Conservation (phyloP, 2,797 vertebrate genomes). For the Ispidina picta region DNA sequence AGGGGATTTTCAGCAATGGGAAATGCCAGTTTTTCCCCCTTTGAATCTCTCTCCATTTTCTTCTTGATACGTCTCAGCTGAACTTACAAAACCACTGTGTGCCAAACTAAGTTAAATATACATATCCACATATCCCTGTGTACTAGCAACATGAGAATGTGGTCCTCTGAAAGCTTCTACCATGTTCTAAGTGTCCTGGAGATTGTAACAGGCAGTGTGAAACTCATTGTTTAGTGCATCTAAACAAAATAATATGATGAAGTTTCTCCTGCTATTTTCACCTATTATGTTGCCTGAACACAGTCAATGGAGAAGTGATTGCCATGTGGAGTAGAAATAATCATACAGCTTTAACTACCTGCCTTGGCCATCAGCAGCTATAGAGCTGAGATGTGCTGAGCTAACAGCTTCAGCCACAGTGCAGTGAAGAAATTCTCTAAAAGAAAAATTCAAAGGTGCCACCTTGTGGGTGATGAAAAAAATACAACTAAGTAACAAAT, state of each 20-base stretch:
- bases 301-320: neutral
- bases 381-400: neutral
- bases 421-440: rapidly evolving
- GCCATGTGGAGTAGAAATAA: neutral
- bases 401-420: neutral
- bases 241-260: neutral
- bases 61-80: neutral
- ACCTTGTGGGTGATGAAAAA: neutral
- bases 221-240: neutral
- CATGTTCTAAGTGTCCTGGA: neutral
- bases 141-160: neutral
- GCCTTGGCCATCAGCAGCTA: neutral
- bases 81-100: rapidly evolving
- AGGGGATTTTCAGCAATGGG: neutral
- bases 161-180: neutral
- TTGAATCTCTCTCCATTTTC: neutral
- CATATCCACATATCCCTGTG: neutral
- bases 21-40: neutral
- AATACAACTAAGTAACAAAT: neutral
- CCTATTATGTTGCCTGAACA: neutral
- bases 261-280: neutral
- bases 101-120: neutral
- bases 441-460: neutral
- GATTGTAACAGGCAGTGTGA: neutral
- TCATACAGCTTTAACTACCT: neutral